Evolutionary conservation across 2,888 invertebrate genomes (phyloP).

Genomic region (Platycheirus albimanus): DNA sequence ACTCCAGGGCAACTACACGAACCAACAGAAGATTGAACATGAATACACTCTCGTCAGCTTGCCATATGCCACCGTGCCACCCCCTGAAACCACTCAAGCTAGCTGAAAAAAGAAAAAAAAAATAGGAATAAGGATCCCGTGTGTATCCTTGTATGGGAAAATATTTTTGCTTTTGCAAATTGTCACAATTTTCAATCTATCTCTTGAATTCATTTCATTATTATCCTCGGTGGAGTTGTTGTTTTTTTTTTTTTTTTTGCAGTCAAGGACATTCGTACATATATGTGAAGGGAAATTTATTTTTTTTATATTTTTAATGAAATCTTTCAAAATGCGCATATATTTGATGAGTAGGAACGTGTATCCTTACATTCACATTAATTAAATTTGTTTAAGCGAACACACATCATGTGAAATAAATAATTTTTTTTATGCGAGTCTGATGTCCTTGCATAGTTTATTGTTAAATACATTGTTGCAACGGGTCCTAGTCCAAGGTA

Average conservation of each 20-base stretch:
- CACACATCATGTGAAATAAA: conserved; percentile 45
- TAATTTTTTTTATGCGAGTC: conserved; percentile 32
- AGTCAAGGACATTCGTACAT: conserved; percentile 34
- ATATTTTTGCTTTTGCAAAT: conserved; percentile 39
- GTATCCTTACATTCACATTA: neutral
- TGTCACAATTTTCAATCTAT: conserved; percentile 51
- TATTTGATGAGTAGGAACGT: neutral
- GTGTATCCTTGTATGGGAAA: conserved; percentile 33
- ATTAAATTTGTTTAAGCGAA: conserved; percentile 37
- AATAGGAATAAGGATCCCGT: conserved; percentile 40
- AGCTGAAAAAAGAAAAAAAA: conserved; percentile 5
- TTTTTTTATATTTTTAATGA: no score
- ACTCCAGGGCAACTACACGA: conserved; percentile 45
- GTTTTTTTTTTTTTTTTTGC: conserved; percentile 8
- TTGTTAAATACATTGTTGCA: neutral
- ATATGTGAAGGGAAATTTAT: no score
- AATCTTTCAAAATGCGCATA: no score
- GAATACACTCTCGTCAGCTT: neutral
- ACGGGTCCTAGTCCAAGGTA: conserved; percentile 45
- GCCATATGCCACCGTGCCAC: neutral
- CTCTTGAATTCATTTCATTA: conserved; percentile 39
- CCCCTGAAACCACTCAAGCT: conserved; percentile 22
- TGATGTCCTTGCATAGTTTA: conserved; percentile 41
- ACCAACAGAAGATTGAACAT: conserved; percentile 28
- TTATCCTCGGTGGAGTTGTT: conserved; percentile 16